Percentiles rank a stretch among this genome's conserved stretches.
Conservation (phyloP, 2,113 vertebrate species). For the Phyllostomus discolor region DNA sequence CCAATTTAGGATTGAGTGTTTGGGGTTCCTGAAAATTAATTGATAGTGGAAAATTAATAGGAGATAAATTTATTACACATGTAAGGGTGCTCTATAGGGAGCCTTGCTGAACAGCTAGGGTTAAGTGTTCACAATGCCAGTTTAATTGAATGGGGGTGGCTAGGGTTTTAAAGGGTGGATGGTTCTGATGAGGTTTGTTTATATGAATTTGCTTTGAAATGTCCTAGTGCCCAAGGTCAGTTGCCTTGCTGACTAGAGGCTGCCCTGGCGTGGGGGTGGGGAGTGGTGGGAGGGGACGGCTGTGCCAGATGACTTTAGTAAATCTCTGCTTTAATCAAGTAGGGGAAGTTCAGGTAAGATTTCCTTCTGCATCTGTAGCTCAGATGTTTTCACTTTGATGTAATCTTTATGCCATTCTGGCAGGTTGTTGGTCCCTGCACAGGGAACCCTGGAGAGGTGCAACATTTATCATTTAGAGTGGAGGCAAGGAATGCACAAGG, state of each 20-base stretch:
- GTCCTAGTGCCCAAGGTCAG: not conserved
- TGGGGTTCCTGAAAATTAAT: not conserved
- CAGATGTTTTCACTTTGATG: constrained; percentile 5
- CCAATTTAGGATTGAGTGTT: not conserved
- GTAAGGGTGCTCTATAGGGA: not conserved
- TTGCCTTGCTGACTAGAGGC: not conserved
- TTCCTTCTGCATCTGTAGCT: not conserved
- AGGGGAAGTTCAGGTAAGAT: not conserved
- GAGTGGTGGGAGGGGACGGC: fast-evolving
- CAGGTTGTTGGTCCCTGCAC: not conserved
- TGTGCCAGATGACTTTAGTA: not conserved
- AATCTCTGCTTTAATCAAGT: not conserved
- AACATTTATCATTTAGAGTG: not conserved
- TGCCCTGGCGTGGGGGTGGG: not conserved
- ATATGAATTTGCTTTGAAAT: not conserved
- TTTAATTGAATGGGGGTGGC: not conserved
- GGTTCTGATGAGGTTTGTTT: not conserved
- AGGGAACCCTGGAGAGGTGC: not conserved
- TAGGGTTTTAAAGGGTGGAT: not conserved
- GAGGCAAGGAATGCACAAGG: not conserved
- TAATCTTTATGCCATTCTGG: not conserved
- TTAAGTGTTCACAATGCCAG: not conserved
- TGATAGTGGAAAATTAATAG: not conserved
- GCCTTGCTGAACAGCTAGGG: not conserved
- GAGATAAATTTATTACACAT: not conserved